Evolutionary conservation across 2,113 vertebrate genomes (phyloP).

Genomic region (Alethe castanea): DNA sequence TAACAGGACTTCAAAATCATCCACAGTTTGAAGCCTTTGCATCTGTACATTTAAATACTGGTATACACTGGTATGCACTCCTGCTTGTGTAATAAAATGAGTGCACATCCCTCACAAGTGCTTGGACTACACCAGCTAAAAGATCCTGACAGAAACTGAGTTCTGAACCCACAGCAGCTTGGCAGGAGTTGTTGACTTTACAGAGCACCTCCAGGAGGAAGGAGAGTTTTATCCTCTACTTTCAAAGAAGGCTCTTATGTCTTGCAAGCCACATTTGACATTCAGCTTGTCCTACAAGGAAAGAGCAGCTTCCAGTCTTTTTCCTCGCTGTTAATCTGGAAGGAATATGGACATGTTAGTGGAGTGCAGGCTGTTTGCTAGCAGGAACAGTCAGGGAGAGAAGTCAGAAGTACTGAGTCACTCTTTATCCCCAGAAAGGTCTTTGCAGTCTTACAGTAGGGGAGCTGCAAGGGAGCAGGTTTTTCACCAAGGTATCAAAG

Average conservation of each 20-base stretch:
- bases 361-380: neutral
- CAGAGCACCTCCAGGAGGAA: neutral
- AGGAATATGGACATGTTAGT: fast-evolving
- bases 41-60: neutral
- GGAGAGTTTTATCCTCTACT: neutral
- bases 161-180: neutral
- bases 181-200: fast-evolving
- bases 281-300: neutral
- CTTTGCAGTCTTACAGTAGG: neutral
- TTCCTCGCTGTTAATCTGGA: neutral
- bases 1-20: neutral
- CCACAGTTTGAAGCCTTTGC: neutral
- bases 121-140: neutral
- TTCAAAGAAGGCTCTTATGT: neutral
- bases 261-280: neutral
- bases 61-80: too few species aligned
- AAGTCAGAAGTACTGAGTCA: neutral
- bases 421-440: neutral
- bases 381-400: neutral
- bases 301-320: neutral
- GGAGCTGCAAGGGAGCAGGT: neutral
- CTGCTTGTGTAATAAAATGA: neutral
- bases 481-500: neutral
- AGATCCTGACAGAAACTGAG: neutral
- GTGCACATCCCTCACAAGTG: neutral